These are phyloP conservation scores for Mamestra brassicae DNA, from an alignment of 2,888 invertebrate genomes.

Conservation along the genomic window DNA sequence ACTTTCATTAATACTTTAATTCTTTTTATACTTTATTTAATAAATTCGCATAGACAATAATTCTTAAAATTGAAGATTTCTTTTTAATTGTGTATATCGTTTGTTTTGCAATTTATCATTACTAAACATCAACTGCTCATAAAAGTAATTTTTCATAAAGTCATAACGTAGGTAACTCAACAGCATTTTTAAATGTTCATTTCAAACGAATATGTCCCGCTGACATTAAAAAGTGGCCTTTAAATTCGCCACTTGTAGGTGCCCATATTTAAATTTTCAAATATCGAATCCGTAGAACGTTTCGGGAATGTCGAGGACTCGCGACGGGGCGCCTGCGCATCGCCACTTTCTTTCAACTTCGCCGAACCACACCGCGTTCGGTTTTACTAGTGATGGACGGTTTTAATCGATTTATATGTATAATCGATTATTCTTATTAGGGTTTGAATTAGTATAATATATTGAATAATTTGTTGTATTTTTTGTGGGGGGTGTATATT, in stretches of 20 bases:
- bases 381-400: conserved; percentile 70
- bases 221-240: conserved; percentile 68
- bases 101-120: conserved; percentile 11
- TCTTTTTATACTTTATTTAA: too few species aligned
- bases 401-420: conserved; percentile 67
- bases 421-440: conserved; percentile 67
- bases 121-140: conserved; percentile 6
- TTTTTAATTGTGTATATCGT: neutral
- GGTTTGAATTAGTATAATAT: conserved; percentile 58
- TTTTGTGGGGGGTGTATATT: conserved; percentile 41
- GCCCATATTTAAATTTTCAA: conserved; percentile 71
- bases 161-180: conserved; percentile 32
- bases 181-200: conserved; percentile 52
- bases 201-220: conserved; percentile 67
- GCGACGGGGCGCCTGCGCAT: conserved; percentile 81
- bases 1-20: too few species aligned
- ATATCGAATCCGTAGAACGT: conserved; percentile 74
- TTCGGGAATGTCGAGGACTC: conserved; percentile 80
- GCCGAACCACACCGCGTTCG: conserved; percentile 75
- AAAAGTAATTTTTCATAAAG: conserved; percentile 10
- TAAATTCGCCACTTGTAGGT: conserved; percentile 71
- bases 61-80: neutral
- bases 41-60: neutral
- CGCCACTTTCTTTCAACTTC: conserved; percentile 85
- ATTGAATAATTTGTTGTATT: conserved; percentile 51